Evolutionary conservation across 2,888 invertebrate genomes (phyloP), one percentile per base, ranked within the genome.

Genomic region (Argyresthia albistria): DNA sequence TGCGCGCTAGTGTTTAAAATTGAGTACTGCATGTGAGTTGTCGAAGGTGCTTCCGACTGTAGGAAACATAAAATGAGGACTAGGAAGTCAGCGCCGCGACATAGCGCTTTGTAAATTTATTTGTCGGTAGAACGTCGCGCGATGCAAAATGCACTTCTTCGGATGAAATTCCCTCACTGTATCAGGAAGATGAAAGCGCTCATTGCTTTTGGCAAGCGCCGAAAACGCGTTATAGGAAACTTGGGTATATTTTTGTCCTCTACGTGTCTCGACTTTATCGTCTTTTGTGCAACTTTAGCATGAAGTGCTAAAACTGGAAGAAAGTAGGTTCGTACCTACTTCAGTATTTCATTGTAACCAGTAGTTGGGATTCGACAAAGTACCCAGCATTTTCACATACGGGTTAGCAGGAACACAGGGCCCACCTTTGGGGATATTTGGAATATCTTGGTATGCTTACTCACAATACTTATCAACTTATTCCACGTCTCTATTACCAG

Each of bases 81-180:
- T 10, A 10, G 36, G 37, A 36, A 15, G 48, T n/a, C 48, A 36
- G 48, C 14, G 39, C 12, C 36, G 45, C 37, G 15, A 10, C 36
- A 12, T 37, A 37, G 48, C 48, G 48, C 48, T 48, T 48, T 37
- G 48, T 48, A 14, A 48, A 48, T 48, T 48, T 48, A 48, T 48
- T 48, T 48, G 37, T 48, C 48, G n/a, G 7, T 15, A 35, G 15
- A 15, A 37, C 14, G 45, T 45, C 45, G 43, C 14, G 14, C 48
- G 48, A 48, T 48, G 48, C 37, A 48, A 48, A 39, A 48, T 48
- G 48, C 37, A 48, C 37, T 10, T 39, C 39, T 48, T 48, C 14
- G 8, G 15, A 15, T 35, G 35, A 11, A 46, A n/a, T n/a, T 46
- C 16, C 15, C 14, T 45, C 14, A 45, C 11, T 46, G 37, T 39